Percentiles rank a stretch among this genome's conserved stretches.
Evolutionary conservation across 2,888 invertebrate species (phyloP).

Genomic region (Drosophila tanythrix): DNA sequence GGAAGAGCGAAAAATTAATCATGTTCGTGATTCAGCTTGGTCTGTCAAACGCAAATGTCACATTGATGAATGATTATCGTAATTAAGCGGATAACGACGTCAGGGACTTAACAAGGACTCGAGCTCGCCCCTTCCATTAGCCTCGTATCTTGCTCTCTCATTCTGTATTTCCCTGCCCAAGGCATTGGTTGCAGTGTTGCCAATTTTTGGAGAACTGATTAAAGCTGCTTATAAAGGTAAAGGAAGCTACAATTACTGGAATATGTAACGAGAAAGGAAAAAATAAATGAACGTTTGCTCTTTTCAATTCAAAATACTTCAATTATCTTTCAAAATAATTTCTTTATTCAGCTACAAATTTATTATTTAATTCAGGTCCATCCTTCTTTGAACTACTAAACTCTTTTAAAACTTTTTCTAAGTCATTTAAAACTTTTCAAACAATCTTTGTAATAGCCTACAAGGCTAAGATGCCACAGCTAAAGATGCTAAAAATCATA

Average conservation of each 20-base stretch:
- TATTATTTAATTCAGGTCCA: neutral
- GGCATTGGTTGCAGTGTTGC: conserved; percentile 1
- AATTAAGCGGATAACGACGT: conserved; percentile 76
- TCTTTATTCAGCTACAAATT: neutral
- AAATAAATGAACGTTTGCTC: neutral
- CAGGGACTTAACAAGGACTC: conserved; percentile 48
- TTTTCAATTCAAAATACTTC: neutral
- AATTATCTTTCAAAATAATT: neutral
- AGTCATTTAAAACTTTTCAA: neutral
- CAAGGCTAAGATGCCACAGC: neutral
- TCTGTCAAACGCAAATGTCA: conserved; percentile 81
- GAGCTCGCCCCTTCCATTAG: neutral
- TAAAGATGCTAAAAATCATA: neutral
- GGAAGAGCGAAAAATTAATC: conserved; percentile 60
- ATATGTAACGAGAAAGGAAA: neutral
- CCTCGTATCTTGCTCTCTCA: neutral
- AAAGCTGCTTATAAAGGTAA: neutral
- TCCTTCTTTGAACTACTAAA: neutral
- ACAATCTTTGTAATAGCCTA: too few species aligned
- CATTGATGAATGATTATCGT: conserved; percentile 80
- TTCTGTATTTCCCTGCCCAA: neutral
- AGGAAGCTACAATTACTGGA: neutral
- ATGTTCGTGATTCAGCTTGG: conserved; percentile 73
- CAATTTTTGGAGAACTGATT: neutral
- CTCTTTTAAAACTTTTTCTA: neutral